phyloP scores from a whole-genome alignment of 2,113 vertebrate species.

The Equus quagga region DNA sequence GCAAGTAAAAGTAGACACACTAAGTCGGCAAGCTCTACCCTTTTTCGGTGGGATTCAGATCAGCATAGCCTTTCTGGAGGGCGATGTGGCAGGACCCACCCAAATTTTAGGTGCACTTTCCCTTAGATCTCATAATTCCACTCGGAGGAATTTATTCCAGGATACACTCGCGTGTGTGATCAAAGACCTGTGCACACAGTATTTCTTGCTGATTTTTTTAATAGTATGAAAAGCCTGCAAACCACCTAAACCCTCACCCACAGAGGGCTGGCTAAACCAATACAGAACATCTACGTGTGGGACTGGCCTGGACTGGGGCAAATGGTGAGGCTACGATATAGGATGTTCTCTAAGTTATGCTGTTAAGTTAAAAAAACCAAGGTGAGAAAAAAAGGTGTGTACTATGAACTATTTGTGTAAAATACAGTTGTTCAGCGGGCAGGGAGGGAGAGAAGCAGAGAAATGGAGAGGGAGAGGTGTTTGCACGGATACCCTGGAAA shows the following conservation, averaged over 20 bases:
- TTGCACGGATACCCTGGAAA: background rate
- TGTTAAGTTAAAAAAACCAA: background rate
- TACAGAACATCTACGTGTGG: accelerated
- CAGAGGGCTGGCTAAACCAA: background rate
- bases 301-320: accelerated
- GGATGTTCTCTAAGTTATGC: background rate
- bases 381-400: background rate
- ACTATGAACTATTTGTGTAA: background rate
- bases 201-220: background rate
- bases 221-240: background rate
- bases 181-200: background rate
- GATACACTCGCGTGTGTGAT: no score
- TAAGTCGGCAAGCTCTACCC: background rate
- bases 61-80: background rate
- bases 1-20: background rate
- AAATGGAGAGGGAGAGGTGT: background rate
- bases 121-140: background rate
- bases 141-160: background rate
- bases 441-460: accelerated
- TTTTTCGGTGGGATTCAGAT: background rate
- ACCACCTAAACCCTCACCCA: accelerated
- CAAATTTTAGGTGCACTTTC: background rate
- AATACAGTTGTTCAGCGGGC: no score
- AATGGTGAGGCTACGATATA: no score
- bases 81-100: accelerated